Conservation (phyloP, 2,888 invertebrate species). For the Ephialtes manifestator region DNA sequence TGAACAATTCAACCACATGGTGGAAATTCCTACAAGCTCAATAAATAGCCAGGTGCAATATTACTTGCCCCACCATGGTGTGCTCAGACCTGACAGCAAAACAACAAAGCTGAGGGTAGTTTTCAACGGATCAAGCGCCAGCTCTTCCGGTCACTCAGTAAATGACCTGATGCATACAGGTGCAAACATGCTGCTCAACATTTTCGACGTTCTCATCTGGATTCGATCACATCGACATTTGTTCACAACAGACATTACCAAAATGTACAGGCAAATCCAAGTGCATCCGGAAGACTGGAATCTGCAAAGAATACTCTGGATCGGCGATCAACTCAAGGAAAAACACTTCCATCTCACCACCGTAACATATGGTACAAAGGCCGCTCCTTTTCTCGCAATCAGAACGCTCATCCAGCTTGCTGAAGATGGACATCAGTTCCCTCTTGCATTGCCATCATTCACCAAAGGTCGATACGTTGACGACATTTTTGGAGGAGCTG, state of each 20-base stretch:
- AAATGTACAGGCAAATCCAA: slow-evolving; percentile 65
- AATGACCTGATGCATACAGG: slow-evolving; percentile 57
- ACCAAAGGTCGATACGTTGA: slow-evolving; percentile 64
- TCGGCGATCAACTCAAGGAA: background rate
- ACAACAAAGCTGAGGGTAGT: slow-evolving; percentile 55
- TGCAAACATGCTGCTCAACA: slow-evolving; percentile 48
- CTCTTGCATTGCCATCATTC: slow-evolving; percentile 50
- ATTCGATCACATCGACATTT: slow-evolving; percentile 35
- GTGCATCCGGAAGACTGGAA: slow-evolving; percentile 70
- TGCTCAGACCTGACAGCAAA: slow-evolving; percentile 15
- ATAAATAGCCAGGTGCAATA: background rate
- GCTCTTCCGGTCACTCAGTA: slow-evolving; percentile 44
- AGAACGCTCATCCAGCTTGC: slow-evolving; percentile 58
- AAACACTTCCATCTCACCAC: slow-evolving; percentile 51
- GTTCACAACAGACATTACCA: slow-evolving; percentile 62
- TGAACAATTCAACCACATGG: background rate
- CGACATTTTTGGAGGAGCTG: slow-evolving; percentile 67
- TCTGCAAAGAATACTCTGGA: slow-evolving; percentile 83
- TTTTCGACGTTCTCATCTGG: slow-evolving; percentile 58
- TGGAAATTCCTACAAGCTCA: background rate
- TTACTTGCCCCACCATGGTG: slow-evolving; percentile 59
- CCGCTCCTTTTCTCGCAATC: slow-evolving; percentile 61
- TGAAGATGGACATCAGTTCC: slow-evolving; percentile 44
- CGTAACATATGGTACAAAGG: slow-evolving; percentile 50
- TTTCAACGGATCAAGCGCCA: slow-evolving; percentile 58